Base-by-base conservation (phyloP, 2,797 vertebrate genomes). In the Characodon lateralis region DNA sequence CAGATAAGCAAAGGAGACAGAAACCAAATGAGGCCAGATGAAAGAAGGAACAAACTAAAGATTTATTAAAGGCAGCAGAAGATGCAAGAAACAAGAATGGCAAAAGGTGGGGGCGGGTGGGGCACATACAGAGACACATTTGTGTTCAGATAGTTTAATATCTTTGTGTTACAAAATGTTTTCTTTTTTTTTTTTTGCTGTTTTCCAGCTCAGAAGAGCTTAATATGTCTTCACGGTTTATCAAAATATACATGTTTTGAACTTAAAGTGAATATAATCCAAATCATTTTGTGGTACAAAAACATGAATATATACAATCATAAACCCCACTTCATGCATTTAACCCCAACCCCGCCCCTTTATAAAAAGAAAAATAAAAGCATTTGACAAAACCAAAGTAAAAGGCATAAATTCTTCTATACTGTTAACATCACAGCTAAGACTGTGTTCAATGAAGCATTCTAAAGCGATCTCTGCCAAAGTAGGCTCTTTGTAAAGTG, bases 261-360 rank as follows among this genome's bases (percentile, higher is more conserved):
- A 94, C 96, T 94, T 96, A 97, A 96, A 96, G 94, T 88, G 86
- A 90, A 92, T 93, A 94, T 94, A 94, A 94, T 95, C 94, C 96
- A 89, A 95, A 96, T 96, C 94, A 93, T 86, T 94, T 95, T 96
- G 92, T 96, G 93, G 92, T 95, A 97, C 97, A 97, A 97, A 97
- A 96, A 95, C 95, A 97, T 96, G 96, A 97, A 97, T 98, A 98
- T 98, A 94, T 98, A 98, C 97, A 97, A 95, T 96, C 95, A 90
- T 90, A 88, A 85, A 88, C 79, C 92, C 91, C 85, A 53, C 83
- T 81, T 94, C 89, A 89, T 91, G 92, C 81, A 92, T 88, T 84
- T 88, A 87, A 79, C 89, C 88, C 89, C 88, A 84, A 78, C 91
- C 89, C 35, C 81, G 1, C 88, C 90, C 89, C 89, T 81, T 82